Evolutionary conservation across 2,888 invertebrate species (phyloP), one percentile per base, ranked within the genome.

Genomic region (Lochmaea capreae): DNA sequence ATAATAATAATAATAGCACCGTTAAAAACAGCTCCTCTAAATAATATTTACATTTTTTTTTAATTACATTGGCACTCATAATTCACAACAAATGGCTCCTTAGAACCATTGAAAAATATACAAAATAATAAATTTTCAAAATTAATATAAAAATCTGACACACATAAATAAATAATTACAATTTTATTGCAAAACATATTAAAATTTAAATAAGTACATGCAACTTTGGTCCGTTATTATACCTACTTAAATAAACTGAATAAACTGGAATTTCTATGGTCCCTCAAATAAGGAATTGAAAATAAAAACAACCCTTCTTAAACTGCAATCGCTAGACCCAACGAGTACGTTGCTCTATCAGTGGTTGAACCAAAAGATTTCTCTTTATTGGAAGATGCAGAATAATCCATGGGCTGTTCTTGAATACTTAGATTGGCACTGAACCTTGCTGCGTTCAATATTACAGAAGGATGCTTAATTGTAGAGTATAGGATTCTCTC

Each of bases 341-440:
- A 77, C 16, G 82, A 78, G 65, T 84, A 84, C 67, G 81, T 78
- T 33, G 72, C 75, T 72, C 76, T 76, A 61, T 72, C 77, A 18
- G 76, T 70, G 46, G 67, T 76, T 54, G 75, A 72, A 22, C 76
- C 67, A 65, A 77, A 79, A 61, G 76, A 62, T 57, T 77, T 75
- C 0, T 74, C 74, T 59, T 77, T 78, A 52, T 75, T 77, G 57
- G 81, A 77, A 16, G 80, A 81, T 5, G 83, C 78, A 0, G 87
- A 87, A 77, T 87, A 87, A 78, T 87, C 87, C 81, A 87, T 83
- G 5, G 87, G 87, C 67, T 87, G 86, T 10, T 87, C 87, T 75
- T 87, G 87, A n/a, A 85, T 58, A 10, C 69, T 16, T 11, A 77
- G 57, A 22, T 62, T 72, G 9, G 46, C 74, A 18, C 39, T 73